These are phyloP conservation scores for Valencia hispanica DNA, from an alignment of 2,797 vertebrate genomes.

Conservation along the genomic window DNA sequence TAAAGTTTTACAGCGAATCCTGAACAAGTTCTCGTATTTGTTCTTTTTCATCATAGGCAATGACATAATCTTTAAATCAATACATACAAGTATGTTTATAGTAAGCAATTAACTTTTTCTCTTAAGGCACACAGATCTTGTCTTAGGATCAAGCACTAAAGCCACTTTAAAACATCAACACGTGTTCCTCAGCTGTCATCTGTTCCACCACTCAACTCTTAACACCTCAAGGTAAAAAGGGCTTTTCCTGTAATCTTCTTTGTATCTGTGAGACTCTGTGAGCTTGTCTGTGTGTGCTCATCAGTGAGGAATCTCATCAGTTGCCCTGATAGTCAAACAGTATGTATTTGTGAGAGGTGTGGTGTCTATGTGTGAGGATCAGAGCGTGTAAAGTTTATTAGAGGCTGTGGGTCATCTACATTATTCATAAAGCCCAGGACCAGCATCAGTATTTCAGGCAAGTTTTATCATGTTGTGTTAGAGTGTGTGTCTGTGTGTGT, in stretches of 20 bases:
- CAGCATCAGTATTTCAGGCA: slow-evolving; percentile 64
- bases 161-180: slow-evolving; percentile 48
- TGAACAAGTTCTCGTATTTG: not conserved
- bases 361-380: slow-evolving; percentile 47
- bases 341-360: slow-evolving; percentile 49
- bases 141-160: slow-evolving; percentile 40
- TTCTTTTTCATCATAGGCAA: not conserved
- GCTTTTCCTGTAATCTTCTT: slow-evolving; percentile 42
- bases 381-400: slow-evolving; percentile 67
- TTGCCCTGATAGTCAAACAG: slow-evolving; percentile 41
- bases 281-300: slow-evolving; percentile 22
- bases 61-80: slow-evolving; percentile 5
- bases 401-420: slow-evolving; percentile 56
- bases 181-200: slow-evolving; percentile 50
- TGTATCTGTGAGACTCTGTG: slow-evolving; percentile 23
- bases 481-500: slow-evolving; percentile 16
- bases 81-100: slow-evolving; percentile 1
- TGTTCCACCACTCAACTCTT: slow-evolving; percentile 41
- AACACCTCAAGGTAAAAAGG: slow-evolving; percentile 49
- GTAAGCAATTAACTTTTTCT: slow-evolving; percentile 4
- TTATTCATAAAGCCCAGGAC: slow-evolving; percentile 77
- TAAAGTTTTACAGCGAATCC: not conserved
- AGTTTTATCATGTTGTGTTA: slow-evolving; percentile 55
- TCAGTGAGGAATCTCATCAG: slow-evolving; percentile 49
- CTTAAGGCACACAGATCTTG: slow-evolving; percentile 7